Base-by-base conservation (phyloP, 2,888 invertebrate species). In the Chorisops tibialis region DNA sequence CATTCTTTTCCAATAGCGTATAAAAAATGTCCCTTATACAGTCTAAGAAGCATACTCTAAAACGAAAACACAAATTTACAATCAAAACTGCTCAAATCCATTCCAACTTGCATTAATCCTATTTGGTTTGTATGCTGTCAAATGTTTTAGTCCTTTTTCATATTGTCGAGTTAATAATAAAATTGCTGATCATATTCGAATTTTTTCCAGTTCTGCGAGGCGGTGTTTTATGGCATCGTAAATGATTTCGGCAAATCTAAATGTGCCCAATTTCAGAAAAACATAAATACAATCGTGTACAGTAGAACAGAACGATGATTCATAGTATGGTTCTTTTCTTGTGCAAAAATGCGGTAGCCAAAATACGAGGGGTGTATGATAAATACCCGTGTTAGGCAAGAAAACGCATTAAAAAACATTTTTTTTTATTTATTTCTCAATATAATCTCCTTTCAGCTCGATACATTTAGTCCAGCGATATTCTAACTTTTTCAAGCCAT, bases 201-300 rank as follows among this genome's bases (percentile, higher is more conserved):
- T 45, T 5, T 18, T 18, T 21, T 56, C 45, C 5, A 22, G 16
- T 49, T 60, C 35, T 45, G 35, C 3, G 24, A 63, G 51, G 5
- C 47, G 16, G n/a, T 61, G 7, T 21, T 58, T 43, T 18, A 49
- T 47, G 11, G 12, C 2, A n/a, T 50, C 49, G 37, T 22, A 58
- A 18, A 61, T n/a, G 7, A 61, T 35, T 19, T 51, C 38, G 7
- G 63, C 63, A 45, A 63, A 63, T 22, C 61, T 54, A 38, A 39
- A 61, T 7, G 56, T 21, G 18, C 50, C 61, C 11, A 63, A 47
- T 63, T 58, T 61, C 38, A 63, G 22, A 45, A 63, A 63, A 14
- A 51, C 30, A 45, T 45, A 63, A 21, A 63, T 38, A 12, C 45
- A 45, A 45, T 61, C 49, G 12, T 41, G 21, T n/a, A 24, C n/a